phyloP scores from a whole-genome alignment of 2,888 invertebrate genomes.

The Drosophila eohydei region DNA sequence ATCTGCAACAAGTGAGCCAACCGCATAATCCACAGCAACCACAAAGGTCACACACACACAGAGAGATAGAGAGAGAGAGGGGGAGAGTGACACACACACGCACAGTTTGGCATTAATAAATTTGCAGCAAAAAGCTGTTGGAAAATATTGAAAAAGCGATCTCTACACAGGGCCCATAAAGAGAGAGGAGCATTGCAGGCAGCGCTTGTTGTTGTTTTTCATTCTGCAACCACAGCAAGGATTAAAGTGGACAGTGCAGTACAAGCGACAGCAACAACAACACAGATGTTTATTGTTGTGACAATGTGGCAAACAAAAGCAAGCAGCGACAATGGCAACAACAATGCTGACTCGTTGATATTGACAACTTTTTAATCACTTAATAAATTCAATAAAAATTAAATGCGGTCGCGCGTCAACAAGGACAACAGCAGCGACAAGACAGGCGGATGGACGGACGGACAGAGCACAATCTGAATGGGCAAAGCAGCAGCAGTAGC shows the following conservation, averaged over 20 bases:
- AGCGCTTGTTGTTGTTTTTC: constrained; percentile 22
- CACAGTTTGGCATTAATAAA: constrained; percentile 71
- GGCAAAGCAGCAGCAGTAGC: constrained; percentile 10
- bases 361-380: constrained; percentile 84
- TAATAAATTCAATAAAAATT: constrained; percentile 84
- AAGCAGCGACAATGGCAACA: constrained; percentile 46
- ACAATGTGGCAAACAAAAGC: constrained; percentile 74
- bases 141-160: constrained; percentile 78
- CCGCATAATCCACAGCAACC: constrained; percentile 72
- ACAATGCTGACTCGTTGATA: constrained; percentile 75
- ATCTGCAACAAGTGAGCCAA: constrained; percentile 72
- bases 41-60: constrained; percentile 69
- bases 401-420: constrained; percentile 83
- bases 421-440: constrained; percentile 49
- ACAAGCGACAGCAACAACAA: constrained; percentile 22
- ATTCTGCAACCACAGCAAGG: constrained; percentile 67
- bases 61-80: constrained; percentile 13
- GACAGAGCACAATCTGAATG: constrained; percentile 34
- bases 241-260: constrained; percentile 67
- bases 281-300: constrained; percentile 54
- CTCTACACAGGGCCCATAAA: constrained; percentile 72
- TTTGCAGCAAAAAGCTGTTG: constrained; percentile 68
- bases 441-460: constrained; percentile 7
- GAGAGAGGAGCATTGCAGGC: constrained; percentile 31
- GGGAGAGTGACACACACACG: constrained; percentile 14